Conservation (phyloP, 35 echinoderm and acorn worm genomes). For the Apostichopus japonicus region DNA sequence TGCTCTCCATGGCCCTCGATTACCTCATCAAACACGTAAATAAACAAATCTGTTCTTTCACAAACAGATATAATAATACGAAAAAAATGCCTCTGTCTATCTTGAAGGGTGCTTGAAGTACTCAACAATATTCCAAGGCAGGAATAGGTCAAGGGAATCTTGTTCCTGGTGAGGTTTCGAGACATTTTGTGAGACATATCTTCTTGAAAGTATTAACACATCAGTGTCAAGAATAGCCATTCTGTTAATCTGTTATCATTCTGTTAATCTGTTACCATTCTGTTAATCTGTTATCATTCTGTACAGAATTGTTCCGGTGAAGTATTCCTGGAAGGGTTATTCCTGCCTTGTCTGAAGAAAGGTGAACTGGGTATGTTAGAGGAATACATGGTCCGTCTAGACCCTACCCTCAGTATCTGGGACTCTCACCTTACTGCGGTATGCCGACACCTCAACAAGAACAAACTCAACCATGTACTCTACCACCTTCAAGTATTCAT, state of each 20-base stretch:
- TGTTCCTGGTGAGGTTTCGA: too few relatives aligned
- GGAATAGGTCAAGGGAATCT: too few relatives aligned
- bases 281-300: neutral
- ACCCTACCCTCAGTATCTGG: slow-evolving; percentile 78
- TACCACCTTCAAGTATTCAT: slow-evolving; percentile 96
- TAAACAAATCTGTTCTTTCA: neutral
- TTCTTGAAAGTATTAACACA: too few relatives aligned
- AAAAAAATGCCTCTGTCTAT: too few relatives aligned
- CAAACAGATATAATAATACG: too few relatives aligned
- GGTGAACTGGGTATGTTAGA: slow-evolving; percentile 66
- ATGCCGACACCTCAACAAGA: slow-evolving; percentile 79
- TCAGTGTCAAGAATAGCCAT: too few relatives aligned
- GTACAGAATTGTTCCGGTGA: slow-evolving; percentile 83
- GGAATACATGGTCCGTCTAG: slow-evolving; percentile 70
- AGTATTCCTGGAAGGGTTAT: slow-evolving; percentile 84
- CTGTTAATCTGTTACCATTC: neutral
- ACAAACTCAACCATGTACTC: slow-evolving; percentile 79
- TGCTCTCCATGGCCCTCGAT: slow-evolving; percentile 63
- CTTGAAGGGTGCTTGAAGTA: too few relatives aligned
- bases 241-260: neutral
- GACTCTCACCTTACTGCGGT: slow-evolving; percentile 74
- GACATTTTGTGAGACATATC: too few relatives aligned
- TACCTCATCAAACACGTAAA: slow-evolving; percentile 82
- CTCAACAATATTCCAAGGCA: too few relatives aligned
- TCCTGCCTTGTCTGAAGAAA: slow-evolving; percentile 81